Conservation (phyloP, 1,140 invertebrate genomes). For the Carposina sasakii region DNA sequence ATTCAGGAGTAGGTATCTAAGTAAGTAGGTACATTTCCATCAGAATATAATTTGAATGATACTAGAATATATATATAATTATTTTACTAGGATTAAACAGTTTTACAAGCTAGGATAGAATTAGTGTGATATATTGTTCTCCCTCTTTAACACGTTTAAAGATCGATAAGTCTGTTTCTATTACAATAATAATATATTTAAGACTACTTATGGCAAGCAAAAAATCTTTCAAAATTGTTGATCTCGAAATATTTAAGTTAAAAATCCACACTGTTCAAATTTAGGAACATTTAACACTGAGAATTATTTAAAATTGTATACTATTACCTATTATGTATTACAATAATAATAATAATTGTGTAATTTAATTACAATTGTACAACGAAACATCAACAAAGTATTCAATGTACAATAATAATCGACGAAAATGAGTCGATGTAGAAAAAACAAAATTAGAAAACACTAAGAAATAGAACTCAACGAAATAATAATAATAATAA, state of each 20-base stretch:
- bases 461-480: slow-evolving; percentile 24
- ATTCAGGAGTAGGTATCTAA: too few relatives aligned
- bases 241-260: slow-evolving; percentile 34
- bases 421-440: slow-evolving; percentile 7
- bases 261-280: slow-evolving; percentile 64
- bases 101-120: too few relatives aligned
- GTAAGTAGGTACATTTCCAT: too few relatives aligned
- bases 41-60: too few relatives aligned
- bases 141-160: too few relatives aligned
- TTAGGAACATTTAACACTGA: slow-evolving; percentile 71
- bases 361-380: slow-evolving; percentile 39
- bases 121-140: too few relatives aligned
- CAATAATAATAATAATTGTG: slow-evolving; percentile 41
- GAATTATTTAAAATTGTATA: slow-evolving; percentile 65
- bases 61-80: too few relatives aligned
- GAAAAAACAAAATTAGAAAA: slow-evolving; percentile 28
- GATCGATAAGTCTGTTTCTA: too few relatives aligned
- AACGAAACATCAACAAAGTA: slow-evolving; percentile 38
- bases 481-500: slow-evolving; percentile 37
- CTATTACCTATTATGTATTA: slow-evolving; percentile 61
- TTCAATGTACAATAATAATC: slow-evolving; percentile 26
- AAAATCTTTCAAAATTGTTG: slow-evolving; percentile 39
- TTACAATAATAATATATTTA: too few relatives aligned
- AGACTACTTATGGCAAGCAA: slow-evolving; percentile 63
- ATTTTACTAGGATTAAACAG: too few relatives aligned